Evolutionary conservation across 2,888 invertebrate genomes (phyloP).

Genomic region (Sericinus montela): DNA sequence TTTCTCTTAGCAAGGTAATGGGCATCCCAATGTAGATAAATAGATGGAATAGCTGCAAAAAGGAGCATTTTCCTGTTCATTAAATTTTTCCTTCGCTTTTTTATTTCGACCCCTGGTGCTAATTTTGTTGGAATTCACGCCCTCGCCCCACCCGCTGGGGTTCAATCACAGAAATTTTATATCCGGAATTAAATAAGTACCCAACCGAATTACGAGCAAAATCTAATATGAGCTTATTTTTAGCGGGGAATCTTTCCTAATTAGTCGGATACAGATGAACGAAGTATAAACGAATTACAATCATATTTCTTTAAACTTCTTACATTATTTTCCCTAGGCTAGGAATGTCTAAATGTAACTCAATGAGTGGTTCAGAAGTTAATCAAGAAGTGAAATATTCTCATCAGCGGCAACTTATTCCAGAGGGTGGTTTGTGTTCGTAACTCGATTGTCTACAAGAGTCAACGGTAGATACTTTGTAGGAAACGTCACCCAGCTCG

Average conservation of each 20-base stretch:
- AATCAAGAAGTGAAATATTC: slow-evolving; percentile 63
- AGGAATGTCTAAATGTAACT: background rate
- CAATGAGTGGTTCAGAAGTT: slow-evolving; percentile 33
- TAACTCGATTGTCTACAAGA: slow-evolving; percentile 75
- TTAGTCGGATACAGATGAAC: slow-evolving; percentile 49
- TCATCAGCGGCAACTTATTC: slow-evolving; percentile 68
- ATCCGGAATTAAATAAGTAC: slow-evolving; percentile 80
- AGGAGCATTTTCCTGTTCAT: slow-evolving; percentile 81
- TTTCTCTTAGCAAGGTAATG: slow-evolving; percentile 81
- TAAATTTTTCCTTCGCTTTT: slow-evolving; percentile 80
- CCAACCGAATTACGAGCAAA: slow-evolving; percentile 69
- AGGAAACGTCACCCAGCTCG: slow-evolving; percentile 71
- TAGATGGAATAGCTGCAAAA: slow-evolving; percentile 80
- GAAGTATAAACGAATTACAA: slow-evolving; percentile 12
- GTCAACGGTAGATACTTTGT: slow-evolving; percentile 58
- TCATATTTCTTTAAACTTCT: slow-evolving; percentile 1
- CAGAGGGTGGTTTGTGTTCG: slow-evolving; percentile 67
- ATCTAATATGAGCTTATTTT: slow-evolving; percentile 75
- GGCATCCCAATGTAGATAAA: slow-evolving; percentile 80
- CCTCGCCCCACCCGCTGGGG: slow-evolving; percentile 74
- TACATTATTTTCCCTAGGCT: background rate
- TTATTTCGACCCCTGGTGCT: slow-evolving; percentile 80
- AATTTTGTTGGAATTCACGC: slow-evolving; percentile 81
- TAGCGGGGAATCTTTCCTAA: slow-evolving; percentile 57
- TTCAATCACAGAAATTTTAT: slow-evolving; percentile 81